Evolutionary conservation across 2,113 vertebrate genomes (phyloP).

Genomic region (Anthoscopus minutus): DNA sequence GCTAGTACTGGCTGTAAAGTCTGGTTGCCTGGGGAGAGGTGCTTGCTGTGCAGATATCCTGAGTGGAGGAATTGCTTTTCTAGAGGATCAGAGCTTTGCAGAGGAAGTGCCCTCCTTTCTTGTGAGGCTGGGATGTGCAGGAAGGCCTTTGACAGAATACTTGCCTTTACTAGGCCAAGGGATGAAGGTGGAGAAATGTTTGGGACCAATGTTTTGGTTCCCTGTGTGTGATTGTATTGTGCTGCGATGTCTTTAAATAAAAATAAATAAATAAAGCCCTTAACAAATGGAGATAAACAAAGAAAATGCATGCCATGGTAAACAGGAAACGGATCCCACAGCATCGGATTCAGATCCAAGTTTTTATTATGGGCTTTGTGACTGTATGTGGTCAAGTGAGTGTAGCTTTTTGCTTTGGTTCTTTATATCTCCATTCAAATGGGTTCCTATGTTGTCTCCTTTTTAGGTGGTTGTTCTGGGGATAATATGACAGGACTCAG

Average conservation of each 20-base stretch:
- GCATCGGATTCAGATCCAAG: not conserved
- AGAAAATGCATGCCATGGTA: not conserved
- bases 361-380: not conserved
- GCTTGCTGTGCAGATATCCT: not conserved
- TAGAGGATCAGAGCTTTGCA: not conserved
- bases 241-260: not conserved
- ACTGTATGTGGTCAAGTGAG: fast-evolving
- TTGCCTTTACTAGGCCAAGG: not conserved
- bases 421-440: not conserved
- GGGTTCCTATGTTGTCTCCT: not conserved
- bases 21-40: not conserved
- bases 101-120: not conserved
- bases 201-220: not conserved
- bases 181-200: not conserved
- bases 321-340: not conserved
- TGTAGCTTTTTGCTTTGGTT: not conserved
- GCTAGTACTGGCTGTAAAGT: not conserved
- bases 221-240: not conserved
- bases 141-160: not conserved
- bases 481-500: not conserved
- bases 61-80: not conserved
- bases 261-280: not conserved
- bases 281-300: not conserved
- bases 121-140: not conserved
- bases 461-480: not conserved